Percentiles rank a stretch among this genome's conserved stretches.
These are phyloP conservation scores for Eulemur albifrons DNA, from an alignment of 2,797 vertebrate genomes.

Conservation along the genomic window DNA sequence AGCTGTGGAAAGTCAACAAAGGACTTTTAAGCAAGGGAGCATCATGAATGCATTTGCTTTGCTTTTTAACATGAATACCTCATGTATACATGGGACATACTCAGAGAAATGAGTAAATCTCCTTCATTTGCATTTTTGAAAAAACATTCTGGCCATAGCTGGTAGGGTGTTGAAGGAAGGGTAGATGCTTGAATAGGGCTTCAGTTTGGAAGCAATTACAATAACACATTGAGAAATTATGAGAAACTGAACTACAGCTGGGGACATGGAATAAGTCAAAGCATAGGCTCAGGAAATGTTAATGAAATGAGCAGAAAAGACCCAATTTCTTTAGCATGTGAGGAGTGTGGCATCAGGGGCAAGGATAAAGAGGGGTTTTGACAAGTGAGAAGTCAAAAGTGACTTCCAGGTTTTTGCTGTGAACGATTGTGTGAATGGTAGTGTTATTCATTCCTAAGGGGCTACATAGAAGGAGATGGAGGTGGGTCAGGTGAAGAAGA, in stretches of 20 bases:
- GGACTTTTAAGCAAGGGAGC: neutral
- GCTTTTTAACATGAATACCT: too few relatives aligned
- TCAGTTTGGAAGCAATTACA: neutral
- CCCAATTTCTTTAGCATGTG: neutral
- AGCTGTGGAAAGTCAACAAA: neutral
- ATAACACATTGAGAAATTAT: neutral
- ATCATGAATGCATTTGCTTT: neutral
- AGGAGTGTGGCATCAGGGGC: too few relatives aligned
- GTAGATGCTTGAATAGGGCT: neutral
- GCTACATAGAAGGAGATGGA: too few relatives aligned
- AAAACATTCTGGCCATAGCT: too few relatives aligned
- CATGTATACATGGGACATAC: too few relatives aligned
- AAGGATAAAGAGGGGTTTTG: neutral
- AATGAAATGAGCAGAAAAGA: neutral
- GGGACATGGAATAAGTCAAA: neutral
- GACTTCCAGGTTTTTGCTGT: too few relatives aligned
- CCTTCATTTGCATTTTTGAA: too few relatives aligned
- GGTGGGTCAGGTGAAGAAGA: too few relatives aligned
- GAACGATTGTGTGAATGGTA: neutral
- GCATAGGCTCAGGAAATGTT: neutral
- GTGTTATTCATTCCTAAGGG: too few relatives aligned
- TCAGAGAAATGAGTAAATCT: too few relatives aligned
- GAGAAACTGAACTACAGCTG: neutral
- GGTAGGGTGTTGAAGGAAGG: neutral
- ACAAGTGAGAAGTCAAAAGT: neutral